Conservation (phyloP, 2,888 invertebrate genomes). For the Cephus nigrinus region DNA sequence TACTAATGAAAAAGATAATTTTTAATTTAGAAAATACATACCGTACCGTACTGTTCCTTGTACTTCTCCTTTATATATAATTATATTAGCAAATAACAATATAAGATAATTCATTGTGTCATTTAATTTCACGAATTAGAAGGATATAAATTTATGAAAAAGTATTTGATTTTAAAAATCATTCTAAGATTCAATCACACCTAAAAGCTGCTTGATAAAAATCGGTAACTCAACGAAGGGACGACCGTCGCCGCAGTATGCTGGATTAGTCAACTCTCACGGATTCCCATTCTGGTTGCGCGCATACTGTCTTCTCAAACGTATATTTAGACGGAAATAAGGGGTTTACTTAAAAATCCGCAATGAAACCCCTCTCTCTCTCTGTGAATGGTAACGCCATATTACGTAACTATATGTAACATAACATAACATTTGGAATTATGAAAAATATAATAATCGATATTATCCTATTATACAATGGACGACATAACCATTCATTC, state of each 20-base stretch:
- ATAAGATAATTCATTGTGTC: slow-evolving; percentile 15
- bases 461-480: slow-evolving; percentile 20
- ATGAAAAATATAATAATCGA: slow-evolving; percentile 19
- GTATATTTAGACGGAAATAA: background rate
- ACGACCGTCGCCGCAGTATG: background rate
- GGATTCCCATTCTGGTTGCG: background rate
- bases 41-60: slow-evolving; percentile 7
- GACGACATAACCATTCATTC: slow-evolving; percentile 33
- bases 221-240: slow-evolving; percentile 17
- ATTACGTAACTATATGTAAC: slow-evolving; percentile 10
- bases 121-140: slow-evolving; percentile 16
- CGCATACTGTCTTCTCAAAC: background rate
- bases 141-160: slow-evolving; percentile 20
- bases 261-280: background rate
- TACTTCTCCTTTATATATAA: slow-evolving; percentile 8
- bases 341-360: background rate
- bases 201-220: slow-evolving; percentile 20
- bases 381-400: background rate
- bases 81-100: slow-evolving; percentile 16
- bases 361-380: background rate
- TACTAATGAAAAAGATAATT: slow-evolving; percentile 14
- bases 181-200: slow-evolving; percentile 19
- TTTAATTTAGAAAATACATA: slow-evolving; percentile 20
- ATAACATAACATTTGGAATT: slow-evolving; percentile 20
- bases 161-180: slow-evolving; percentile 21